phyloP scores from a whole-genome alignment of 2,113 vertebrate species.

The Plecotus auritus region DNA sequence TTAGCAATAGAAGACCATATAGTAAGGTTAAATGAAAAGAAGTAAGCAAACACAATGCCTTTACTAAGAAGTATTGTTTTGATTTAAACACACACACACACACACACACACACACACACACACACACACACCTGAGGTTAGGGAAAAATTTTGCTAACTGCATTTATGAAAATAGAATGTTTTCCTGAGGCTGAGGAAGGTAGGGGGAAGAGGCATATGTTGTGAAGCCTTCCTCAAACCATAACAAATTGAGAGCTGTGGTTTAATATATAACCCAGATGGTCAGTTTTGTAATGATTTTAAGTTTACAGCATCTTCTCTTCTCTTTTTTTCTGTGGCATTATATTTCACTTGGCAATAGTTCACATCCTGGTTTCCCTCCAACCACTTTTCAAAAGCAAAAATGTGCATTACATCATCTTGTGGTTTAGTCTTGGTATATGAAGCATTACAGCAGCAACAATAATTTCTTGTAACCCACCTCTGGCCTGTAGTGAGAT shows the following conservation, averaged over 20 bases:
- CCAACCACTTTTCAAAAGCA: conserved; percentile 48
- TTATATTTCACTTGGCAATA: conserved; percentile 60
- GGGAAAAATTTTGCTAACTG: background rate
- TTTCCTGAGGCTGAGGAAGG: conserved; percentile 21
- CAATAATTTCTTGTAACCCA: conserved; percentile 35
- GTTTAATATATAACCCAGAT: conserved; percentile 57
- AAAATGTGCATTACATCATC: conserved; percentile 61
- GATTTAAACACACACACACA: too few species aligned
- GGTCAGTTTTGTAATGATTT: conserved; percentile 55
- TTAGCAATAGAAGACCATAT: conserved; percentile 3
- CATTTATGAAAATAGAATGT: conserved; percentile 27
- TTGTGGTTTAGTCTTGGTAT: conserved; percentile 51
- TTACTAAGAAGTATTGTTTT: conserved; percentile 17
- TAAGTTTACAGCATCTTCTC: conserved; percentile 47
- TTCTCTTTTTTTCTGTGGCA: background rate
- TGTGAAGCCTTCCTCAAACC: conserved; percentile 28
- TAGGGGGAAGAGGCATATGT: background rate
- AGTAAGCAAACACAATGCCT: background rate
- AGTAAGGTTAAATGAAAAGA: conserved; percentile 12
- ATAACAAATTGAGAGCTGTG: conserved; percentile 44
- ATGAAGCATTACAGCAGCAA: background rate
- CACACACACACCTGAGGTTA: background rate
- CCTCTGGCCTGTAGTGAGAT: conserved; percentile 38
- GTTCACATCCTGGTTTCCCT: conserved; percentile 45
- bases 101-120: too few species aligned